Evolutionary conservation across 1,140 invertebrate genomes (phyloP), one percentile per base, ranked within the genome.

Genomic region (Pseudomyrmex concolor): DNA sequence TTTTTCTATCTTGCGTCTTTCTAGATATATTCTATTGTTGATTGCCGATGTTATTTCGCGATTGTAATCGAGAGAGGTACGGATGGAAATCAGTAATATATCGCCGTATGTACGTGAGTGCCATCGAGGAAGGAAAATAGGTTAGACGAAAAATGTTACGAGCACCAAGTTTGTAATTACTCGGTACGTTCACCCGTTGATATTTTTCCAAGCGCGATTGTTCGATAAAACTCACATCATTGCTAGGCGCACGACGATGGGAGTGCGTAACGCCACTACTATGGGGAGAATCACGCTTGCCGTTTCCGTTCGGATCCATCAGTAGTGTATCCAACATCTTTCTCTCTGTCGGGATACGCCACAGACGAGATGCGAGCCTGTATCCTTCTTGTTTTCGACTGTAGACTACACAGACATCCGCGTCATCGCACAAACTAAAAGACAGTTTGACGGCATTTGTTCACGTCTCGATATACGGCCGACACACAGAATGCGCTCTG

Each of bases 281-380:
- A 9, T 76, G 60, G 8, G 64, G 91, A 63, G 93, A 80, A 83
- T 92, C 91, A 78, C 93, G 92, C 86, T 94, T 95, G 60, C 94
- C 93, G 85, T 95, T 94, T 19, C 93, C 94, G 91, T 95, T 95
- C 74, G 93, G 90, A 93, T 95, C 94, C 94, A 94, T 95, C 80
- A 62, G 71, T 86, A 87, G 83, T 74, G 87, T 74, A 62, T 66
- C 71, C 51, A 83, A 72, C 86, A 87, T 88, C 66, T 87, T 57
- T 87, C 66, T 5, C 51, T 59, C n/a, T 22, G n/a, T n/a, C 45
- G 43, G 54, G 48, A 77, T 19, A 25, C 5, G 34, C 4, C 4
- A 34, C 5, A 34, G 34, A 34, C 34, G 5, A 34, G 34, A 34
- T 34, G 34, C 34, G 34, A 0, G 1, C 0, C 34, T 34, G 34